Percentiles rank a stretch among this genome's conserved stretches.
Evolutionary conservation across 2,113 vertebrate genomes (phyloP).

Genomic region (Ceuthmochares aereus): DNA sequence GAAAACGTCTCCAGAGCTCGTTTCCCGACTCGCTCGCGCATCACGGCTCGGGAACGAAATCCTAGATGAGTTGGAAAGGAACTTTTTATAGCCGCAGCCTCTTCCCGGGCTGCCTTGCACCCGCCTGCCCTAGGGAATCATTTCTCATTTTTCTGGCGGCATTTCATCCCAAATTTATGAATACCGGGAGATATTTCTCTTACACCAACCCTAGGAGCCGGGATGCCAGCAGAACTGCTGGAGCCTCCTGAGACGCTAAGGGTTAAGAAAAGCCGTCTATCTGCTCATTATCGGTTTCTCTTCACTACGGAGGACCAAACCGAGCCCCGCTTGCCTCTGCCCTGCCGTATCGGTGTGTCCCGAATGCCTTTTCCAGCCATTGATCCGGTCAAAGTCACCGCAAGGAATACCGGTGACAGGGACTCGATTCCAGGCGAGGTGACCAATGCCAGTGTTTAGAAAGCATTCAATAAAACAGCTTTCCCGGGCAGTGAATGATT

Average conservation of each 20-base stretch:
- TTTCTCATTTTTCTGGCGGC: background rate
- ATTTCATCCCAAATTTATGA: background rate
- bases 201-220: background rate
- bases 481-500: constrained; percentile 30
- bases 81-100: background rate
- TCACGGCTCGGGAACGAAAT: background rate
- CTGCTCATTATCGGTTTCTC: constrained; percentile 25
- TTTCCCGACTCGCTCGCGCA: background rate
- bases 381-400: constrained; percentile 67
- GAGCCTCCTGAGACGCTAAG: constrained; percentile 9
- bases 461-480: constrained; percentile 51
- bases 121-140: background rate
- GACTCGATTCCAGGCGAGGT: constrained; percentile 54
- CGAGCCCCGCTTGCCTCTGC: background rate
- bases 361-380: constrained; percentile 62
- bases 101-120: background rate
- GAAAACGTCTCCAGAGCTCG: background rate
- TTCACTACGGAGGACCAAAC: background rate
- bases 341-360: constrained; percentile 33
- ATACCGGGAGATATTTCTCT: background rate
- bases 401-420: constrained; percentile 58
- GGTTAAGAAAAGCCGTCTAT: constrained; percentile 38
- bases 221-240: background rate
- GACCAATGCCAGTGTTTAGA: constrained; percentile 38
- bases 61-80: background rate